Evolutionary conservation across 2,113 vertebrate genomes (phyloP).

Genomic region (Oryzias javanicus): DNA sequence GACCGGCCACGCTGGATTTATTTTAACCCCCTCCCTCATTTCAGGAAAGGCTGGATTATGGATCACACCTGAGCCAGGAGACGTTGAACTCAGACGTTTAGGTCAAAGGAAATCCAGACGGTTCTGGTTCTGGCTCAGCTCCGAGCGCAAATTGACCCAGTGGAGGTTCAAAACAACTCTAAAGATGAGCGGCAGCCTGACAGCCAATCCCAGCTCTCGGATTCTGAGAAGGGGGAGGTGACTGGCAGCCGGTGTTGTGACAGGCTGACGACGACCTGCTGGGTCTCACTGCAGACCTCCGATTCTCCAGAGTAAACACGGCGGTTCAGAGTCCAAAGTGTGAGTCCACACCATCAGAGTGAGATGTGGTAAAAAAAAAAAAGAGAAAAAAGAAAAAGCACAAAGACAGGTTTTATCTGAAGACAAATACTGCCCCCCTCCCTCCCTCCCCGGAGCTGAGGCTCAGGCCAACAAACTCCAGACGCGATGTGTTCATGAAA

Average conservation of each 20-base stretch:
- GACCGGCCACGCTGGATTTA: slow-evolving; percentile 59
- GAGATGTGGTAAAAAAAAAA: slow-evolving; percentile 39
- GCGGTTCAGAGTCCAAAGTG: slow-evolving; percentile 52
- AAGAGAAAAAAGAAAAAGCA: too few species aligned
- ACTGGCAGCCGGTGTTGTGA: slow-evolving; percentile 51
- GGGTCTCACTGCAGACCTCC: slow-evolving; percentile 42
- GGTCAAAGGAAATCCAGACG: slow-evolving; percentile 32
- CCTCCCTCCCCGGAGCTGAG: slow-evolving; percentile 35
- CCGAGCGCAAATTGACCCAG: slow-evolving; percentile 51
- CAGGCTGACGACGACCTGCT: slow-evolving; percentile 55
- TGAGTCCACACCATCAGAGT: slow-evolving; percentile 27
- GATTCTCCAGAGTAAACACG: slow-evolving; percentile 58
- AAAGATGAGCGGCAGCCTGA: slow-evolving; percentile 38
- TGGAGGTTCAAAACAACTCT: slow-evolving; percentile 58
- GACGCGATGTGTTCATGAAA: slow-evolving; percentile 28
- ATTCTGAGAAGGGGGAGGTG: slow-evolving; percentile 6
- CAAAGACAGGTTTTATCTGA: slow-evolving; percentile 55
- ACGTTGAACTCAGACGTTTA: slow-evolving; percentile 28
- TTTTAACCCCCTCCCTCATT: slow-evolving; percentile 56
- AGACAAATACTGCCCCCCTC: slow-evolving; percentile 50
- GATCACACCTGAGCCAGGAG: slow-evolving; percentile 49
- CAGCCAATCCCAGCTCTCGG: slow-evolving; percentile 22
- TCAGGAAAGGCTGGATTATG: slow-evolving; percentile 6
- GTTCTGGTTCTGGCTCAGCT: slow-evolving; percentile 13
- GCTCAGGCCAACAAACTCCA: slow-evolving; percentile 53